These are phyloP conservation scores for Mercenaria mercenaria DNA, from an alignment of 1,140 invertebrate species.

Conservation along the genomic window DNA sequence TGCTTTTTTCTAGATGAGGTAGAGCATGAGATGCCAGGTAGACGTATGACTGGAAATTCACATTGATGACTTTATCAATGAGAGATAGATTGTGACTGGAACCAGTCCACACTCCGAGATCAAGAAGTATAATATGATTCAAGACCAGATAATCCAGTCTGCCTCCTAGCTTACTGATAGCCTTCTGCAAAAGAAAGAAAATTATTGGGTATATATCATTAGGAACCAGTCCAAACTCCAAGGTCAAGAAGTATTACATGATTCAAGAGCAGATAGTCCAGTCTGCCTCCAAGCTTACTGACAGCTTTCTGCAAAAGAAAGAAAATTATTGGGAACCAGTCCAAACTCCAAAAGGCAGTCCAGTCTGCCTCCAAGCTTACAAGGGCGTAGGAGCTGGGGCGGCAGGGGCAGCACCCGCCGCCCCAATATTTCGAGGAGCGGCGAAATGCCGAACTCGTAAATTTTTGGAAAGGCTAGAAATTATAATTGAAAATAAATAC, in stretches of 20 bases:
- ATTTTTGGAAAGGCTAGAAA: too few species aligned
- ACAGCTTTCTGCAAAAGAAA: conserved; percentile 73
- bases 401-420: too few species aligned
- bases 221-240: conserved; percentile 76
- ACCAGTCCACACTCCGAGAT: conserved; percentile 78
- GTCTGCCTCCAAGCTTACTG: conserved; percentile 72
- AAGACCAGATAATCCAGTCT: conserved; percentile 81
- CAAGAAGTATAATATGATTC: conserved; percentile 80
- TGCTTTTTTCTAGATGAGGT: conserved; percentile 73
- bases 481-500: too few species aligned
- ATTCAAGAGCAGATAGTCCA: conserved; percentile 83
- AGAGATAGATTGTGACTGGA: conserved; percentile 74
- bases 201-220: too few species aligned
- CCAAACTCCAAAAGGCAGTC: conserved; percentile 81
- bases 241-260: conserved; percentile 79
- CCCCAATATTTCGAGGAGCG: too few species aligned
- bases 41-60: conserved; percentile 83
- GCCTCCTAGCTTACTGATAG: conserved; percentile 74
- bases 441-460: too few species aligned
- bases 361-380: conserved; percentile 78
- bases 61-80: conserved; percentile 76
- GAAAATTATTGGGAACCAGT: too few species aligned
- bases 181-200: conserved; percentile 73
- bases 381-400: too few species aligned
- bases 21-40: conserved; percentile 82